Conservation (phyloP, 2,888 invertebrate species). For the Lasioglossum lativentre region DNA sequence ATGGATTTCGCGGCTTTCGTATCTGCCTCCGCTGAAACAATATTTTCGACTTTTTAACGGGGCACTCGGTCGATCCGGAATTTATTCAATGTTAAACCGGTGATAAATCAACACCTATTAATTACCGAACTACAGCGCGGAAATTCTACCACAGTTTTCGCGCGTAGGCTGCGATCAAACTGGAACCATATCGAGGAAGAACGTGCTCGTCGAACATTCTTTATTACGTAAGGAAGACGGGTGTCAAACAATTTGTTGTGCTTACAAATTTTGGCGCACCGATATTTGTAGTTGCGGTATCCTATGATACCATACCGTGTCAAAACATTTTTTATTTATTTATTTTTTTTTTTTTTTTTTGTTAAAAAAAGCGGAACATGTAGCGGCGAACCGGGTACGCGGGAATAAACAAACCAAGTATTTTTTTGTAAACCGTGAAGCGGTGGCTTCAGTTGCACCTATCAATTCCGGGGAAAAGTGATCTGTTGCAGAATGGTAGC, state of each 20-base stretch:
- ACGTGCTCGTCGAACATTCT: neutral
- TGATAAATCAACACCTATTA: neutral
- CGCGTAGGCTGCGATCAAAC: neutral
- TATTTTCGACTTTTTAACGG: conserved; percentile 26
- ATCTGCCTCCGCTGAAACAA: conserved; percentile 24
- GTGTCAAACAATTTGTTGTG: neutral
- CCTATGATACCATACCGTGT: neutral
- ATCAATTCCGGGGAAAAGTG: neutral
- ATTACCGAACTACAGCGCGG: neutral
- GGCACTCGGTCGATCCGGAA: neutral
- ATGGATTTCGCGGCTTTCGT: conserved; percentile 33
- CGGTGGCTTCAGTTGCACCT: neutral
- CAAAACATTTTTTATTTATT: neutral
- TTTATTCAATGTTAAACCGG: conserved; percentile 40
- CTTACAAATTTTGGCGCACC: neutral
- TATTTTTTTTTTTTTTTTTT: neutral
- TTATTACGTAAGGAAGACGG: neutral
- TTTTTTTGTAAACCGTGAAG: neutral
- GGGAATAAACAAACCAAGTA: neutral
- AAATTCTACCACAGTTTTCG: neutral
- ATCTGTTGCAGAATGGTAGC: neutral
- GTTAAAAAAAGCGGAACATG: neutral
- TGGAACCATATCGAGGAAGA: neutral
- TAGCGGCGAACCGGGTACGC: too few relatives aligned
- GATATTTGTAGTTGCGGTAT: neutral